Conservation (phyloP, 2,113 vertebrate species). For the Coptodon bakossiorum region DNA sequence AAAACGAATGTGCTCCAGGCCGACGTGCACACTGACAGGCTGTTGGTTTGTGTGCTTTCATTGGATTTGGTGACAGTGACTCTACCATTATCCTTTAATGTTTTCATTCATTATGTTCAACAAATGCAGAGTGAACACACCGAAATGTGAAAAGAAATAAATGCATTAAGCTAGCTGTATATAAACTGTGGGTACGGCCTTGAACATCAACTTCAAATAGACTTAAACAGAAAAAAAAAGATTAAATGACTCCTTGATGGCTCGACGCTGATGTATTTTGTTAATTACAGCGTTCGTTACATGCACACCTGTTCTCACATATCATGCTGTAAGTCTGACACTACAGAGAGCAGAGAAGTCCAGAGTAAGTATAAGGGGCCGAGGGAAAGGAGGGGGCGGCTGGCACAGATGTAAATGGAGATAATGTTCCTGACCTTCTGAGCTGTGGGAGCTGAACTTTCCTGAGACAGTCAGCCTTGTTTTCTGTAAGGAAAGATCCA, state of each 20-base stretch:
- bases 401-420: slow-evolving; percentile 50
- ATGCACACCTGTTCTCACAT: neutral
- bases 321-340: neutral
- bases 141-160: neutral
- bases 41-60: neutral
- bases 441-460: slow-evolving; percentile 63
- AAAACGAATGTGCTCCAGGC: neutral
- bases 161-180: neutral
- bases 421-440: slow-evolving; percentile 65
- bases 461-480: slow-evolving; percentile 23
- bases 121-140: neutral
- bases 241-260: neutral
- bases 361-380: neutral
- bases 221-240: neutral
- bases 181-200: neutral
- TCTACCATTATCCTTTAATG: neutral
- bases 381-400: neutral
- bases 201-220: neutral
- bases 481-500: slow-evolving; percentile 47
- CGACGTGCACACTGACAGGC: neutral
- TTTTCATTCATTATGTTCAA: neutral
- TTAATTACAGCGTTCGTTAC: neutral
- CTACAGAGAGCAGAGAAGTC: neutral
- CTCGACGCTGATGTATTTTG: neutral
- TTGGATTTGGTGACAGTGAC: neutral